phyloP scores from a whole-genome alignment of 2,113 vertebrate species.

The Bubo blakistoni region DNA sequence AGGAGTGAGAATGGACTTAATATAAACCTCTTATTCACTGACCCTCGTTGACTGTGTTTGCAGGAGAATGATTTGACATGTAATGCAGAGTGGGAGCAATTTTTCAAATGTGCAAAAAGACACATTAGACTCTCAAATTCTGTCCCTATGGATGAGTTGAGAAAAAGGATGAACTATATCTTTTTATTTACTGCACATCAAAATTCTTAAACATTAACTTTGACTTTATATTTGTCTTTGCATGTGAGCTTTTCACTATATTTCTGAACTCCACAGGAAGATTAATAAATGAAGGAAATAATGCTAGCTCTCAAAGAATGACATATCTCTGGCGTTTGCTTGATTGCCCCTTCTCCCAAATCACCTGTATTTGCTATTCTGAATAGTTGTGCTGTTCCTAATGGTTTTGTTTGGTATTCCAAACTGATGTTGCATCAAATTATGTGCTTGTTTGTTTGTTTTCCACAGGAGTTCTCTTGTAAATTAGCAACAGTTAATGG shows the following conservation, averaged over 20 bases:
- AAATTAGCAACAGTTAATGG: slow-evolving; percentile 66
- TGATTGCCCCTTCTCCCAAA: background rate
- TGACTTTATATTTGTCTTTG: background rate
- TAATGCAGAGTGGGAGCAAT: background rate
- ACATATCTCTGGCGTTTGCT: background rate
- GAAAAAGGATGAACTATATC: background rate
- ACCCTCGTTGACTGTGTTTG: background rate
- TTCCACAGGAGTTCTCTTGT: slow-evolving; percentile 47
- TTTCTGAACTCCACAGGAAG: background rate
- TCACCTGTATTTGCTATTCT: slow-evolving; percentile 47
- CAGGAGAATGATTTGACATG: background rate
- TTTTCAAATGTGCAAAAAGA: background rate
- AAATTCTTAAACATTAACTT: background rate
- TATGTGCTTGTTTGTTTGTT: slow-evolving; percentile 19
- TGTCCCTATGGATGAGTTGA: background rate
- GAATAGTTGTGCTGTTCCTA: slow-evolving; percentile 28
- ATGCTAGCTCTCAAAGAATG: background rate
- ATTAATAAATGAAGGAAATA: background rate
- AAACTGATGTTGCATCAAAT: slow-evolving; percentile 61
- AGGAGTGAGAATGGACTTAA: background rate
- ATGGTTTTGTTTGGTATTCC: slow-evolving; percentile 53
- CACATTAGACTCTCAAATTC: background rate
- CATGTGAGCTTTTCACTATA: background rate
- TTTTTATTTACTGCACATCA: background rate
- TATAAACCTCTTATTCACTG: background rate